Evolutionary conservation across 2,888 invertebrate genomes (phyloP).

Genomic region (Amphipoea lucens): DNA sequence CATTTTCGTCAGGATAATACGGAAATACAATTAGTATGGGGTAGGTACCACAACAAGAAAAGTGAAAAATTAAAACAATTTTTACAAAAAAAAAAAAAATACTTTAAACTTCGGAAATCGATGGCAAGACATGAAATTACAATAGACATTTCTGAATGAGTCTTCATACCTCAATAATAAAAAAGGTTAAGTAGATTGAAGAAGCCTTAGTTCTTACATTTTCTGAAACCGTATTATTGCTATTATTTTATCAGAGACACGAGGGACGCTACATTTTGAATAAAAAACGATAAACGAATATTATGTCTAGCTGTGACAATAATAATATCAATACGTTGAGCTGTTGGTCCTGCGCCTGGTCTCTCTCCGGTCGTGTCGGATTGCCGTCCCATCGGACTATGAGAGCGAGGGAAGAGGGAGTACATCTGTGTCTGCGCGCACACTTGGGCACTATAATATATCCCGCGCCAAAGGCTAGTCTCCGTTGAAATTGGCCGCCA

Average conservation of each 20-base stretch:
- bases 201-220: constrained; percentile 9
- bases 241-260: constrained; percentile 31
- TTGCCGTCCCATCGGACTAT: background rate
- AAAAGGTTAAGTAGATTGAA: no score
- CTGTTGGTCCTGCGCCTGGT: background rate
- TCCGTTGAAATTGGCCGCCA: no score
- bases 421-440: background rate
- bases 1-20: background rate
- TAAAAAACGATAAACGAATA: constrained; percentile 1
- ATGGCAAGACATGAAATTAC: no score
- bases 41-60: no score
- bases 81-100: no score
- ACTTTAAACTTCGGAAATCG: no score
- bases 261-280: constrained; percentile 33
- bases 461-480: background rate
- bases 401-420: background rate
- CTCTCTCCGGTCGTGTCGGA: background rate
- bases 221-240: constrained; percentile 30
- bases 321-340: background rate
- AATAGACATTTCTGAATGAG: no score
- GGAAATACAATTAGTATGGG: background rate
- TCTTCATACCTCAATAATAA: no score
- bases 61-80: no score
- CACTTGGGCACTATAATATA: background rate
- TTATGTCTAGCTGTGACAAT: constrained; percentile 12